These are phyloP conservation scores for Mastacembelus armatus DNA, from an alignment of 2,797 vertebrate species.

Conservation along the genomic window DNA sequence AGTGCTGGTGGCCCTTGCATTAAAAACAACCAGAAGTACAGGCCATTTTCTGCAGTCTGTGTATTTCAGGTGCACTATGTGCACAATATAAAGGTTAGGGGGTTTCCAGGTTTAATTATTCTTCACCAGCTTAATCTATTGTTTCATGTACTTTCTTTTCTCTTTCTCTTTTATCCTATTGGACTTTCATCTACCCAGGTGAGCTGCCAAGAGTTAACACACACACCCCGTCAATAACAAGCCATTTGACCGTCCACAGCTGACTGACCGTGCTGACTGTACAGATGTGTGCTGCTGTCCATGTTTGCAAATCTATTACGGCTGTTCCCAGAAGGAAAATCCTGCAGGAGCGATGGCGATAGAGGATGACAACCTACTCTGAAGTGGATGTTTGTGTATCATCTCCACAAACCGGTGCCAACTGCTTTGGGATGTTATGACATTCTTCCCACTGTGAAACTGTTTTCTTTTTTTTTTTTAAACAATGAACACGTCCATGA, in stretches of 20 bases:
- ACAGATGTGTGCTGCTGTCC: slow-evolving; percentile 36
- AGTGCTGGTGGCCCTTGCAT: slow-evolving; percentile 44
- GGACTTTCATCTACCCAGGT: slow-evolving; percentile 60
- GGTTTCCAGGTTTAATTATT: slow-evolving; percentile 59
- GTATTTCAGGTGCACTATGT: slow-evolving; percentile 24
- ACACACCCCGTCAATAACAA: slow-evolving; percentile 53
- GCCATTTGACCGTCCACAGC: slow-evolving; percentile 41
- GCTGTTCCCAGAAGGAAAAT: slow-evolving; percentile 21
- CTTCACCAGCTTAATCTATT: slow-evolving; percentile 11
- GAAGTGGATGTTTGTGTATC: slow-evolving; percentile 1
- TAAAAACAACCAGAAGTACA: slow-evolving; percentile 44
- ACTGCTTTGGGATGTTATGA: neutral
- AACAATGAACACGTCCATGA: neutral
- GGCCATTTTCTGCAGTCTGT: slow-evolving; percentile 24
- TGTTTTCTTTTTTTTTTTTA: neutral
- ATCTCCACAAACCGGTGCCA: neutral
- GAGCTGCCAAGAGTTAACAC: slow-evolving; percentile 40
- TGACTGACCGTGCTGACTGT: slow-evolving; percentile 30
- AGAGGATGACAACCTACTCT: slow-evolving; percentile 5
- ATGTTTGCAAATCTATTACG: slow-evolving; percentile 40
- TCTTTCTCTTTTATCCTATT: slow-evolving; percentile 64
- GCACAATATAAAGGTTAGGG: slow-evolving; percentile 23
- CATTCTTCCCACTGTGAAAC: neutral
- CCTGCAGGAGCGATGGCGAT: slow-evolving; percentile 17
- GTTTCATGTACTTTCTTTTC: slow-evolving; percentile 46